A percentile compares a stretch with the other conserved stretches of the same genome.
Evolutionary conservation across 1,140 invertebrate species (phyloP).

Genomic region (Megathymus violae): DNA sequence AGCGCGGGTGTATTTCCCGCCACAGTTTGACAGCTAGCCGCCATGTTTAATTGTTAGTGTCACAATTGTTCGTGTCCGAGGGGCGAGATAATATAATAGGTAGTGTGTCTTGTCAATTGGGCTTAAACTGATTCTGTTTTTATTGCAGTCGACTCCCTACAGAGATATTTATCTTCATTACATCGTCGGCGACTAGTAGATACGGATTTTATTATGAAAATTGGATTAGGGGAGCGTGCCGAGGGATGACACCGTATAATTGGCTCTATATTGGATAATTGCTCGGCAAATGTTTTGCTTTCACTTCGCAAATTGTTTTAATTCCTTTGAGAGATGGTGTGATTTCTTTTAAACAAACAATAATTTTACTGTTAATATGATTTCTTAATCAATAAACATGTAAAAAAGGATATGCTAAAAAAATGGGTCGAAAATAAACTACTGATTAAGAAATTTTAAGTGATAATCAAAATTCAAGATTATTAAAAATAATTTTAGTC

Average conservation of each 20-base stretch:
- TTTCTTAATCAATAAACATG: no score
- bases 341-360: constrained; percentile 29
- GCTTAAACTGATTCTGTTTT: constrained; percentile 78
- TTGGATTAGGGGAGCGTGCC: constrained; percentile 66
- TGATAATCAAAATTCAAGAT: no score
- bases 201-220: constrained; percentile 77
- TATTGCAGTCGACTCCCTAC: constrained; percentile 66
- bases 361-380: neutral
- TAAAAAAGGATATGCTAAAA: no score
- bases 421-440: no score
- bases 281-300: constrained; percentile 66
- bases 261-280: constrained; percentile 75
- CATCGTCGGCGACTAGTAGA: constrained; percentile 64
- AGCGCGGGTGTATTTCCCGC: constrained; percentile 59
- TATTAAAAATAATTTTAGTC: no score
- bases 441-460: no score
- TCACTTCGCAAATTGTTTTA: constrained; percentile 61
- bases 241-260: constrained; percentile 72
- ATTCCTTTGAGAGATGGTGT: constrained; percentile 50
- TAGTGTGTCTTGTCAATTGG: constrained; percentile 76
- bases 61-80: constrained; percentile 39
- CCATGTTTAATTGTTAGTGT: constrained; percentile 58
- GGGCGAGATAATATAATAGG: constrained; percentile 39
- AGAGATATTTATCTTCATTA: constrained; percentile 81
- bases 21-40: constrained; percentile 63